These are phyloP conservation scores for Microcebus ravelobensis DNA, from an alignment of 2,113 vertebrate genomes.

Conservation along the genomic window DNA sequence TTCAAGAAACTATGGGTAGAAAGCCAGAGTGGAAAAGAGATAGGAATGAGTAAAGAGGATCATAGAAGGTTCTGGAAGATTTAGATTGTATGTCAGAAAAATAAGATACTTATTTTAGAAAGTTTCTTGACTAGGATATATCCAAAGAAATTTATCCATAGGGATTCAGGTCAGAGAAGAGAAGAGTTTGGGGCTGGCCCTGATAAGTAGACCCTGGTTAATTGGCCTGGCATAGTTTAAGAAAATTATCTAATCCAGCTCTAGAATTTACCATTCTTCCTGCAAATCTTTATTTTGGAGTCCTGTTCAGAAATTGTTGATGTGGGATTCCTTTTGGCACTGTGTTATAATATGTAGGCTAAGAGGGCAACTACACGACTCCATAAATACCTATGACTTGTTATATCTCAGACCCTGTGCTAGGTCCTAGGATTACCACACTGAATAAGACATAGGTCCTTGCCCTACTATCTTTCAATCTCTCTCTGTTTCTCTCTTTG, in stretches of 20 bases:
- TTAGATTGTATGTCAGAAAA: constrained; percentile 13
- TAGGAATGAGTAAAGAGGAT: neutral
- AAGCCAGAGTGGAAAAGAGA: neutral
- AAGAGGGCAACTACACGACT: neutral
- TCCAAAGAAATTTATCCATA: neutral
- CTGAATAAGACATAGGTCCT: neutral
- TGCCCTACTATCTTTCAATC: neutral
- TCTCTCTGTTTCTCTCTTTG: neutral
- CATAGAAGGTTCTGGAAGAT: neutral
- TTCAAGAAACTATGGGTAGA: neutral
- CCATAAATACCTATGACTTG: neutral
- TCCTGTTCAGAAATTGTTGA: neutral
- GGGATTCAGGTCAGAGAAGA: neutral
- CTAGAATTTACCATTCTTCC: neutral
- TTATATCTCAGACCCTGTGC: neutral
- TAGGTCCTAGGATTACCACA: neutral
- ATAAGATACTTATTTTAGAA: neutral
- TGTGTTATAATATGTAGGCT: neutral
- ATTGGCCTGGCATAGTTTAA: neutral
- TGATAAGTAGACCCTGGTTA: neutral
- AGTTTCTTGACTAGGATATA: neutral
- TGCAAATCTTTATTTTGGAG: neutral
- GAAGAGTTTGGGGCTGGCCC: neutral
- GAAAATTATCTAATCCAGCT: neutral
- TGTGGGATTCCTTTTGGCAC: neutral